Percentiles rank a stretch among this genome's conserved stretches.
Conservation (phyloP, 2,888 invertebrate genomes). For the Dichetophora obliterata region DNA sequence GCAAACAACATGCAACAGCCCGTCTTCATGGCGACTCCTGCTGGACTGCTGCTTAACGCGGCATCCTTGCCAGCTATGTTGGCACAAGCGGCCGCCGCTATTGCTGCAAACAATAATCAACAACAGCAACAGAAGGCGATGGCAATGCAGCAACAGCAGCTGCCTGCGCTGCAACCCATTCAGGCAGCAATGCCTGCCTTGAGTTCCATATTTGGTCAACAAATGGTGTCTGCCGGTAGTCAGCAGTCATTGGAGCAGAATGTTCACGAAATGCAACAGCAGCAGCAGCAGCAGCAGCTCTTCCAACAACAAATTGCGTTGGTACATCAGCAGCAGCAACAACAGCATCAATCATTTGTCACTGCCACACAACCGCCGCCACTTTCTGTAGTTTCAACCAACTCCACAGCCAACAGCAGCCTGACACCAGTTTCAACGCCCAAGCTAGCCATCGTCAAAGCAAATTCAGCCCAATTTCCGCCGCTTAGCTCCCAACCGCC, state of each 20-base stretch:
- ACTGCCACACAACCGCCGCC: constrained; percentile 64
- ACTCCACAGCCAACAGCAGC: constrained; percentile 32
- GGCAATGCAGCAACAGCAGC: constrained; percentile 49
- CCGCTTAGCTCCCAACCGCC: constrained; percentile 57
- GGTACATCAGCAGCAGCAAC: constrained; percentile 50
- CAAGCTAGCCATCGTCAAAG: constrained; percentile 56
- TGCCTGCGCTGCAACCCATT: constrained; percentile 68
- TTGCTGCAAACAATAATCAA: constrained; percentile 61
- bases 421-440: constrained; percentile 50
- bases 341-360: constrained; percentile 53
- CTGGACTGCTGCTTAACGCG: constrained; percentile 65
- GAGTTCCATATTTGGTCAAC: constrained; percentile 64
- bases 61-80: constrained; percentile 67
- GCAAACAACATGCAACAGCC: constrained; percentile 62
- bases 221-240: constrained; percentile 51
- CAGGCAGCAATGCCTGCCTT: constrained; percentile 60
- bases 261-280: constrained; percentile 48
- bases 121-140: constrained; percentile 50
- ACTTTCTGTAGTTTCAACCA: constrained; percentile 54
- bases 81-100: constrained; percentile 63
- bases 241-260: constrained; percentile 42
- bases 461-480: constrained; percentile 45
- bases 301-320: constrained; percentile 22
- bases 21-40: constrained; percentile 68
- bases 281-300: constrained; percentile 53